A percentile compares a stretch with the other conserved stretches of the same genome.
Evolutionary conservation across 2,888 invertebrate genomes (phyloP).

Genomic region (Pseudoips prasinana): DNA sequence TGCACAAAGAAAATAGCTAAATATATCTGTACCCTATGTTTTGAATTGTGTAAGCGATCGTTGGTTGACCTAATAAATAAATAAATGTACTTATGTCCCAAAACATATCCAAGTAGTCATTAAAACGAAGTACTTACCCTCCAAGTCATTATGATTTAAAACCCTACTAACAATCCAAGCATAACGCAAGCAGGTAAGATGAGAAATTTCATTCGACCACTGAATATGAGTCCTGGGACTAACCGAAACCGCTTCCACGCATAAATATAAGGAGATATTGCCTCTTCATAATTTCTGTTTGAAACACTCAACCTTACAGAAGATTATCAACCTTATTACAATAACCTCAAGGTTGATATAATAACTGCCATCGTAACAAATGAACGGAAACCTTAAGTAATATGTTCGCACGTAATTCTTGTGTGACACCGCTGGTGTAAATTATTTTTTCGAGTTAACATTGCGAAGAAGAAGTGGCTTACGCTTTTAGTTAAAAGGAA

Average conservation of each 20-base stretch:
- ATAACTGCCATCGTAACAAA: conserved; percentile 11
- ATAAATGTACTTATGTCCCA: too few relatives aligned
- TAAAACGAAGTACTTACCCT: conserved; percentile 12
- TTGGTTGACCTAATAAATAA: too few relatives aligned
- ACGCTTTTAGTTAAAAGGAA: too few relatives aligned
- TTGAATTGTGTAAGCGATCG: too few relatives aligned
- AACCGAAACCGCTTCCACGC: conserved; percentile 38
- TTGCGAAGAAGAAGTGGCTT: too few relatives aligned
- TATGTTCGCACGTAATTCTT: conserved; percentile 33
- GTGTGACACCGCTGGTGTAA: conserved; percentile 23
- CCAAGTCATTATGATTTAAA: conserved; percentile 30
- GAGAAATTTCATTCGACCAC: conserved; percentile 53
- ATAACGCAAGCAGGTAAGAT: conserved; percentile 41
- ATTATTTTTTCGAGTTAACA: conserved; percentile 25
- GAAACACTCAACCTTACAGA: not conserved
- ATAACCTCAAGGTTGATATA: conserved; percentile 5
- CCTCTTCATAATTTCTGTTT: conserved; percentile 27
- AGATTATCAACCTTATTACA: too few relatives aligned
- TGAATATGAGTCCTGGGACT: conserved; percentile 52
- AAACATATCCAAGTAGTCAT: too few relatives aligned
- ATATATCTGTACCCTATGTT: too few relatives aligned
- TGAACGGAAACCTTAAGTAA: conserved; percentile 32
- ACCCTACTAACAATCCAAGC: conserved; percentile 16
- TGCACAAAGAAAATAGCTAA: too few relatives aligned
- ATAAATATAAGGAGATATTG: conserved; percentile 51